Evolutionary conservation across 1,140 invertebrate genomes (phyloP).

Genomic region (Drosophila ficusphila): DNA sequence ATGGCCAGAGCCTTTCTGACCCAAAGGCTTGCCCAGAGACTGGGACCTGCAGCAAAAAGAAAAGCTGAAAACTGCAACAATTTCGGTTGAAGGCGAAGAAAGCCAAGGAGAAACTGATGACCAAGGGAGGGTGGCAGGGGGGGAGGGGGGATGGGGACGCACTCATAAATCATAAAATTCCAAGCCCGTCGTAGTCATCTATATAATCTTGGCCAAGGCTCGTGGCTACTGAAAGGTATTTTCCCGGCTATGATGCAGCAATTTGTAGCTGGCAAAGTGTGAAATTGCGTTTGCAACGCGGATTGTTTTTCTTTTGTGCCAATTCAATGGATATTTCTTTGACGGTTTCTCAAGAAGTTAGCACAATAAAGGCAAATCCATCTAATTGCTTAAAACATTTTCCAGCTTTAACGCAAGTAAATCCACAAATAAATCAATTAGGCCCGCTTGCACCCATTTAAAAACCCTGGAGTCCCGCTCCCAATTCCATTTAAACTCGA

Average conservation of each 20-base stretch:
- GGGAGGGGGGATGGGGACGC: conserved; percentile 11
- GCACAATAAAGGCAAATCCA: background rate
- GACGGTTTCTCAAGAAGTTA: background rate
- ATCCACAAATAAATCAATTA: conserved; percentile 67
- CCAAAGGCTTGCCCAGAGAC: conserved; percentile 19
- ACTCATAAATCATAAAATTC: conserved; percentile 81
- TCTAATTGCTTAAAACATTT: conserved; percentile 1
- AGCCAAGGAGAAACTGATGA: conserved; percentile 15
- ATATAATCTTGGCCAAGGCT: conserved; percentile 71
- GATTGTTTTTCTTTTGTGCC: conserved; percentile 57
- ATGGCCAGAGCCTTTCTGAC: conserved; percentile 52
- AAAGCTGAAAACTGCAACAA: conserved; percentile 69
- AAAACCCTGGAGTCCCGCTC: background rate
- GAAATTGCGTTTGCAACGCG: conserved; percentile 74
- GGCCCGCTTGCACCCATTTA: conserved; percentile 13
- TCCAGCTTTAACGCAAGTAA: conserved; percentile 28
- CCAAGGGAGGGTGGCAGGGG: conserved; percentile 6
- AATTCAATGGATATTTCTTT: background rate
- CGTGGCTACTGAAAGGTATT: conserved; percentile 39
- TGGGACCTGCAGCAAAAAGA: conserved; percentile 10
- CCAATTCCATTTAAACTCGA: conserved; percentile 19
- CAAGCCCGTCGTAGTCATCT: conserved; percentile 73
- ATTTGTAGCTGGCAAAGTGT: conserved; percentile 81
- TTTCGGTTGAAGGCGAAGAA: conserved; percentile 50
- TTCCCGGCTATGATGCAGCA: conserved; percentile 72